These are phyloP conservation scores for Serripes groenlandicus DNA, from an alignment of 2,888 invertebrate genomes.

Conservation along the genomic window DNA sequence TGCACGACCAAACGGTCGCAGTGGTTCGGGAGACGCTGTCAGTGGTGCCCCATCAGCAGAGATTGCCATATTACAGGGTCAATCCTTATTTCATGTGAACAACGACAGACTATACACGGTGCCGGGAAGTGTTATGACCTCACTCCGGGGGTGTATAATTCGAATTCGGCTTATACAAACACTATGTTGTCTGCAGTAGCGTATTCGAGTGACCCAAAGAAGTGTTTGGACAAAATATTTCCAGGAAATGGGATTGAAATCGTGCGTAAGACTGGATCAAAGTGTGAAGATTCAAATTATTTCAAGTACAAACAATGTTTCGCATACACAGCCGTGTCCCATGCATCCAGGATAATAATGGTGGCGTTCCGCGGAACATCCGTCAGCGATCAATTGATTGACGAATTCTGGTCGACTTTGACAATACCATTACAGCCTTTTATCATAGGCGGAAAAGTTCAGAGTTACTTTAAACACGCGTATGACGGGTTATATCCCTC, in stretches of 20 bases:
- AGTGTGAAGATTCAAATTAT: constrained; percentile 9
- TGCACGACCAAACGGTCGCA: constrained; percentile 5
- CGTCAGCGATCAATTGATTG: constrained; percentile 17
- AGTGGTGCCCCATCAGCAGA: constrained; percentile 20
- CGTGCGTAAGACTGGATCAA: not conserved
- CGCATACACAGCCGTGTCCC: constrained; percentile 39
- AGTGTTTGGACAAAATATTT: constrained; percentile 21
- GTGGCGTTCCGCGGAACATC: constrained; percentile 43
- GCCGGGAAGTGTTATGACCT: constrained; percentile 12
- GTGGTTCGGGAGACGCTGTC: constrained; percentile 12
- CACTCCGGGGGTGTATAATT: constrained; percentile 8
- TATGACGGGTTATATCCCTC: constrained; percentile 42
- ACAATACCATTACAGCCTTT: constrained; percentile 16
- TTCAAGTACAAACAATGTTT: constrained; percentile 38
- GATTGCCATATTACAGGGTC: constrained; percentile 9
- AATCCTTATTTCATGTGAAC: not conserved
- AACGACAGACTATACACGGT: not conserved
- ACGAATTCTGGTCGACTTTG: constrained; percentile 19
- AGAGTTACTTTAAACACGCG: constrained; percentile 52
- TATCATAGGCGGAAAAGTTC: constrained; percentile 40
- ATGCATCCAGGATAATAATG: constrained; percentile 22
- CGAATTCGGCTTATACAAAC: constrained; percentile 5
- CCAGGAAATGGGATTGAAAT: constrained; percentile 16
- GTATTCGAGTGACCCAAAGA: constrained; percentile 25
- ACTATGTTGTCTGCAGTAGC: constrained; percentile 33